Conservation (phyloP, 2,888 invertebrate species). For the Piscicola geometra region DNA sequence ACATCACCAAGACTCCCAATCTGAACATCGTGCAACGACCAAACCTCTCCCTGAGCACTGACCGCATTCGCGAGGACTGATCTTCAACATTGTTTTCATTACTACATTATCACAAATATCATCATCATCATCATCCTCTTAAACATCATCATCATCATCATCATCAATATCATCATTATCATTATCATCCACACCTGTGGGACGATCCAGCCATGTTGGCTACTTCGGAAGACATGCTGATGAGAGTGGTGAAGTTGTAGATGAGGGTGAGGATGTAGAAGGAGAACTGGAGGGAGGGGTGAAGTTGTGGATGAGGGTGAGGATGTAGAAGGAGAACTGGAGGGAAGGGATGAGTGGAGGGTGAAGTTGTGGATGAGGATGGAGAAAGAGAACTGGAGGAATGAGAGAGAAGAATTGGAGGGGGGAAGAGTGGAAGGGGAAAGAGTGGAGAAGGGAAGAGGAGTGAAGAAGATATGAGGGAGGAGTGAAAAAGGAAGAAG, state of each 20-base stretch:
- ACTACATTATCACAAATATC: neutral
- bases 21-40: too few species aligned
- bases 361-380: conserved; percentile 60
- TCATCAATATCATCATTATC: conserved; percentile 1
- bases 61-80: too few species aligned
- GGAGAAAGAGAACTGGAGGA: conserved; percentile 42
- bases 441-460: neutral
- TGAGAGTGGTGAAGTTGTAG: conserved; percentile 60
- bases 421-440: neutral
- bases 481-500: neutral
- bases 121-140: neutral
- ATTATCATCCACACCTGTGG: conserved; percentile 50
- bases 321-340: conserved; percentile 57
- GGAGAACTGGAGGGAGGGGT: conserved; percentile 42
- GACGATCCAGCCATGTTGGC: conserved; percentile 60
- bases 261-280: conserved; percentile 62
- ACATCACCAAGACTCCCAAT: neutral
- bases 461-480: neutral
- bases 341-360: neutral
- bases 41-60: too few species aligned
- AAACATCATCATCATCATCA: conserved; percentile 5
- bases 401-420: neutral
- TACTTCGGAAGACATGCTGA: conserved; percentile 58
- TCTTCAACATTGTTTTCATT: conserved; percentile 18
- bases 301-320: conserved; percentile 51